Base-by-base conservation (phyloP, 2,888 invertebrate species). In the Cantharis rufa region DNA sequence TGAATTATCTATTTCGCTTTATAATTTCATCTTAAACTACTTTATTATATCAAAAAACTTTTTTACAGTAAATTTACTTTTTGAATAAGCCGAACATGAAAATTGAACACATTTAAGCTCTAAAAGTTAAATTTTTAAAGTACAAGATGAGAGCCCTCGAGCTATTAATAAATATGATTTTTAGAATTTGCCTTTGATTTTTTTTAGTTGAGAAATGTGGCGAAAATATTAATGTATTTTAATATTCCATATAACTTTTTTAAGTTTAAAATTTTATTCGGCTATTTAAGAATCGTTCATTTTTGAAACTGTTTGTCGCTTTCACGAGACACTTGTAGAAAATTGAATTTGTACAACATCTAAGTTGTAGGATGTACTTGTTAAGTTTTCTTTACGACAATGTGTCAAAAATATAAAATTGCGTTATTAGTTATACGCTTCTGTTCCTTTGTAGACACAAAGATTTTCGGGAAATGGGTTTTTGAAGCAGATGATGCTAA, bases 361-460 rank as follows among this genome's bases (percentile, higher is more conserved):
- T 21, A 72, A 27, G 64, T 18, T 48, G 27, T 48, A 27, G 64
- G 61, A 28, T 69, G 73, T 62, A 73, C 62, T 73, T 21, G 73
- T 69, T 69, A 73, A 62, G 62, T 69, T 69, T 69, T 62, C 15
- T 69, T 73, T 28, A 61, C 21, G 62, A 21, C 61, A 73, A 69
- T 71, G 69, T 73, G 73, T 73, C 73, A 73, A 27, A 73, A 73
- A 69, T 73, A 73, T 73, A 73, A 69, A 73, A 73, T 69, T 69
- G 73, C 61, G 68, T 73, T 73, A 73, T 73, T 73, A 73, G 73
- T 73, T 69, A 69, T 18, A 73, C 69, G 62, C 24, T 32, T 69
- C 69, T 73, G 62, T 73, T 69, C 73, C 69, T 28, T 69, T 69
- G 18, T 32, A 66, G 27, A 69, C 62, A 62, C 62, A 18, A 28